Percentiles rank a stretch among this genome's conserved stretches.
Conservation (phyloP, 2,888 invertebrate species). For the Acleris literana region DNA sequence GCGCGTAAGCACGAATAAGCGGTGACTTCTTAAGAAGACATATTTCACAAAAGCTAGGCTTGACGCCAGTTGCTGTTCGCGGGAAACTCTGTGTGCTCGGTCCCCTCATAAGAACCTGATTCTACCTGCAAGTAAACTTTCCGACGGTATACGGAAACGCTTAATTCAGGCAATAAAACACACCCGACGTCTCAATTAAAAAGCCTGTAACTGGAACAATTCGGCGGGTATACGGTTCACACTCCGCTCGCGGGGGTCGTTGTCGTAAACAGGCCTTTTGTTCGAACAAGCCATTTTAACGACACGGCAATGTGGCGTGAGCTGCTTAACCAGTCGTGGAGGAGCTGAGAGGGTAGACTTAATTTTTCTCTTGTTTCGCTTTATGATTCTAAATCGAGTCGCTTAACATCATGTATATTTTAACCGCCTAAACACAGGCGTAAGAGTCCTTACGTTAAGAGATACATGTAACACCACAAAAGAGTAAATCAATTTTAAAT, state of each 20-base stretch:
- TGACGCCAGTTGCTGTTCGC: no score
- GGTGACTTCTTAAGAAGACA: no score
- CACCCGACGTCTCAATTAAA: constrained; percentile 27
- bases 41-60: no score
- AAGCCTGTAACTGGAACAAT: constrained; percentile 27
- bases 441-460: no score
- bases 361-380: neutral
- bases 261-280: constrained; percentile 32
- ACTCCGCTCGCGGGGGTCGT: constrained; percentile 30
- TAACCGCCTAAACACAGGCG: no score
- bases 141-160: neutral
- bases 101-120: neutral
- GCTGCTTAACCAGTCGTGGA: constrained; percentile 10
- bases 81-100: no score
- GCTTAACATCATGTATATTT: no score
- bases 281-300: constrained; percentile 33
- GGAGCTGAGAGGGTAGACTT: constrained; percentile 6
- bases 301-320: constrained; percentile 17
- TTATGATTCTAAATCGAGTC: no score
- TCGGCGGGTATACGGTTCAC: constrained; percentile 19
- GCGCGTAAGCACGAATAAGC: no score
- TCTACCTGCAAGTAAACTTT: neutral
- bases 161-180: constrained; percentile 15
- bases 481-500: no score
- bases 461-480: no score